Evolutionary conservation across 2,113 vertebrate genomes (phyloP).

Genomic region (Pelvicachromis taeniatus): DNA sequence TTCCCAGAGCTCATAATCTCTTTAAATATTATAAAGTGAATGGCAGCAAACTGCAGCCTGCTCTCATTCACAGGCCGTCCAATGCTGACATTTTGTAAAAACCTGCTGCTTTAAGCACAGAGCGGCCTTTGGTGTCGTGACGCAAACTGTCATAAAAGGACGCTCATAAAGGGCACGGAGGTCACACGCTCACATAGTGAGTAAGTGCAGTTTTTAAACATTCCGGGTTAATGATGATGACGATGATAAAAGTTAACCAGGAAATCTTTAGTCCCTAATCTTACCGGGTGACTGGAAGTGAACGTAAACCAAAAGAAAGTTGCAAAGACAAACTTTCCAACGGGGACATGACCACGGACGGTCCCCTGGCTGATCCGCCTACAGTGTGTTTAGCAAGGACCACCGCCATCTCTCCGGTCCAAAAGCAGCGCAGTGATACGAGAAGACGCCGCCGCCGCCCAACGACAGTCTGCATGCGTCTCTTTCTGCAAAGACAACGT

Average conservation of each 20-base stretch:
- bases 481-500: background rate
- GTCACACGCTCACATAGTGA: background rate
- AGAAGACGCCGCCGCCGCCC: rapidly evolving
- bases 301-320: background rate
- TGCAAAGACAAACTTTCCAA: background rate
- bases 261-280: background rate
- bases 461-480: rapidly evolving
- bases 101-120: background rate
- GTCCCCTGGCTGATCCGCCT: background rate
- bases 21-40: background rate
- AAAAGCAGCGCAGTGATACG: background rate
- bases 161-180: background rate
- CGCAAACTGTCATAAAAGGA: background rate
- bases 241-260: background rate
- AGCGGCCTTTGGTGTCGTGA: background rate
- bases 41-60: background rate
- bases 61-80: background rate
- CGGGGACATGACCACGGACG: rapidly evolving
- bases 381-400: rapidly evolving
- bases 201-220: background rate
- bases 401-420: background rate
- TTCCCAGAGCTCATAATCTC: background rate
- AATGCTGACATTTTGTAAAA: background rate
- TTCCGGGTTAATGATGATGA: background rate
- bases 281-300: background rate